Base-by-base conservation (phyloP, 2,113 vertebrate genomes). In the Symphodus melops region DNA sequence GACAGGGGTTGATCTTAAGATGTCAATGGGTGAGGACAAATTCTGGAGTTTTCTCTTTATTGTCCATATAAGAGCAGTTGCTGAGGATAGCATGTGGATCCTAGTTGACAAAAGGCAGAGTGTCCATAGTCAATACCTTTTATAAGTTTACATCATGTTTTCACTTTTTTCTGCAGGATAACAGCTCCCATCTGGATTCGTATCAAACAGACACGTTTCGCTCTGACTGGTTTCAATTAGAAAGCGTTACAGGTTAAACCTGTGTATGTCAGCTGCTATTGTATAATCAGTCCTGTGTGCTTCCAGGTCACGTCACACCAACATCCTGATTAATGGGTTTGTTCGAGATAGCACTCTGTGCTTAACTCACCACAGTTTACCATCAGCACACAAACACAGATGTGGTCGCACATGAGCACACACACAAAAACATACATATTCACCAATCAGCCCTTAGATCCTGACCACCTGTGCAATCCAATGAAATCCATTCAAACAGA, bases 271-370 rank as follows among this genome's bases (percentile, higher is more conserved):
- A 49, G 39, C 62, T 64, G 75, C 28, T 41, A n/a, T 2, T 64
- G 52, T 23, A 25, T 25, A 44, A 21, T 16, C 70, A 68, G 65
- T 44, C 58, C 42, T 39, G 62, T n/a, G 11, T 44, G 62, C 65
- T 61, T 41, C 64, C 72, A 16, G 60, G n/a, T 73, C 68, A 70
- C 72, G 41, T 65, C 44, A 25, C 69, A 56, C 72, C 75, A 53
- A 4, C 76, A 70, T 64, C 71, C 66, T 74, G 71, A 88, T 85
- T 75, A 75, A 87, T 91, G 77, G 82, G 74, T 91, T 93, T 91
- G 84, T 64, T 72, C 83, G 75, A 86, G 82, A 86, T 82, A 82
- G 56, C 49, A 19, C 37, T 73, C 77, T 4, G 39, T 51, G 61
- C 64, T 67, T 71, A 28, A 67, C 69, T 64, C 62, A 75, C 48